Base-by-base conservation (phyloP, 2,113 vertebrate genomes). In the Eptatretus burgeri region DNA sequence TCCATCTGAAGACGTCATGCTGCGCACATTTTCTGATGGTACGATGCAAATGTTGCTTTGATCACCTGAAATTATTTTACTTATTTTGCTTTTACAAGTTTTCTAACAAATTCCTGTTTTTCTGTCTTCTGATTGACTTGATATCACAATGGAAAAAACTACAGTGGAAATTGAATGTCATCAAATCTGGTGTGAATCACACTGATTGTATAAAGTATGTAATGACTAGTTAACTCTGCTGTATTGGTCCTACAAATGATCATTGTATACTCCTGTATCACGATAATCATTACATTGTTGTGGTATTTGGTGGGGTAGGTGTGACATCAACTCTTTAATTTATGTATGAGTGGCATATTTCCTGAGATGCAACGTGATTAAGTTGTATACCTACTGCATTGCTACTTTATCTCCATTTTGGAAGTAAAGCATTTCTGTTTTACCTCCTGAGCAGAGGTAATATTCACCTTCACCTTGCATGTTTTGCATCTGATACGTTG, bases 21-120 rank as follows among this genome's bases (percentile, higher is more conserved):
- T 78, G 12, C 78, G 77, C 18, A 98, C 91, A 0, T 69, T 85
- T 27, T 91, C 91, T 2, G 91, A 93, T 13, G 85, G 91, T 98
- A 69, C 73, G 81, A 41, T 70, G 20, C 13, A 5, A n/a, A 14
- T 13, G 51, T 41, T 13, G 20, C 60, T 9, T 8, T 2, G 13
- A 51, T 7, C 10, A 50, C 2, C 14, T 16, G 18, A 14, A 50
- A 53, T n/a, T 20, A 65, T 8, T 13, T 5, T 20, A 27, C 62
- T 65, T 52, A 65, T n/a, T 60, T 17, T n/a, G 10, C 56, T 60
- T 60, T 60, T 17, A 60, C 56, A 60, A 20, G 20, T 20, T 60
- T 10, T 60, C 20, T n/a, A 20, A 20, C n/a, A 17, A 60, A 60
- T n/a, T 10, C 10, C 56, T 60, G 56, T 60, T 60, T n/a, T 17